Conservation (phyloP, 2,888 invertebrate genomes). For the Linnaemya vulpina region DNA sequence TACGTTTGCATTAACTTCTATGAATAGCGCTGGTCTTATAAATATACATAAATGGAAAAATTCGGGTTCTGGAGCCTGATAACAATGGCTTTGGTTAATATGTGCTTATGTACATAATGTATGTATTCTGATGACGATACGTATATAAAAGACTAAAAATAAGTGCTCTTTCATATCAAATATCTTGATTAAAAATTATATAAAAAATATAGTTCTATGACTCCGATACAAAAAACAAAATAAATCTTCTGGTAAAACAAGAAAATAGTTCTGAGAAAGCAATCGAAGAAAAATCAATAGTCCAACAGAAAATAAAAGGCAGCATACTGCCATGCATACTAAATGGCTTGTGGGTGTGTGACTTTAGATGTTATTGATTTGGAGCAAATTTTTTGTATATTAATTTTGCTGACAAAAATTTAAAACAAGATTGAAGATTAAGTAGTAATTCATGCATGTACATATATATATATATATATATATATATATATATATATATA, state of each 20-base stretch:
- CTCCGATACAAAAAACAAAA: neutral
- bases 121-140: slow-evolving; percentile 57
- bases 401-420: neutral
- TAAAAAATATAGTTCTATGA: too few relatives aligned
- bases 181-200: neutral
- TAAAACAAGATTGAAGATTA: too few relatives aligned
- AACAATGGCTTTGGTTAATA: slow-evolving; percentile 30
- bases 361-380: slow-evolving; percentile 30
- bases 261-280: neutral
- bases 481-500: too few relatives aligned
- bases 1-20: slow-evolving; percentile 37
- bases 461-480: neutral
- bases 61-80: slow-evolving; percentile 28
- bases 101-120: neutral
- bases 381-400: neutral
- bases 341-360: neutral
- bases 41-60: slow-evolving; percentile 22
- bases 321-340: neutral
- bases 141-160: slow-evolving; percentile 32
- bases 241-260: neutral
- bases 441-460: too few relatives aligned
- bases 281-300: slow-evolving; percentile 35
- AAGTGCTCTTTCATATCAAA: neutral
- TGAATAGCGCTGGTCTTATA: slow-evolving; percentile 31
- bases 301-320: neutral